phyloP scores from a whole-genome alignment of 2,113 vertebrate species.

The Mohoua ochrocephala region DNA sequence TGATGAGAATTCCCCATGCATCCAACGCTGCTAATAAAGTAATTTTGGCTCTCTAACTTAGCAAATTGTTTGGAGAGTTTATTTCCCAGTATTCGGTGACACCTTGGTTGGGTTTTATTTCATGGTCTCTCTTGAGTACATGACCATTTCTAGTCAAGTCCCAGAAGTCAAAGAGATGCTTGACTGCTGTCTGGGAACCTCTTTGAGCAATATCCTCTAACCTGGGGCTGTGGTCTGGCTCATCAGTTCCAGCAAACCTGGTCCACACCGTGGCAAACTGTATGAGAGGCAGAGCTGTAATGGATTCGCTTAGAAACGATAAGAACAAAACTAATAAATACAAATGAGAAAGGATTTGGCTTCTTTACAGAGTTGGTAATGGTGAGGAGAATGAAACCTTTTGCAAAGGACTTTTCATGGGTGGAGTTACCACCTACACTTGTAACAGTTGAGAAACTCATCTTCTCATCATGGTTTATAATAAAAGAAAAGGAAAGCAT shows the following conservation, averaged over 20 bases:
- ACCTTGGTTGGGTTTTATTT: not conserved
- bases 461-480: not conserved
- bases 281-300: not conserved
- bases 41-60: not conserved
- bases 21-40: not conserved
- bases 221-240: not conserved
- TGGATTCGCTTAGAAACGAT: accelerated
- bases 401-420: not conserved
- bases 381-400: not conserved
- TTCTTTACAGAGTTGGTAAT: not conserved
- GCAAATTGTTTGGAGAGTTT: not conserved
- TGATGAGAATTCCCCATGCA: not conserved
- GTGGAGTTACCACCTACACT: not conserved
- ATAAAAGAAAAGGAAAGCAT: not conserved
- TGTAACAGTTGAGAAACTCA: not conserved
- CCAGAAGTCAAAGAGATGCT: not conserved
- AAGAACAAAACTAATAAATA: not conserved
- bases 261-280: not conserved
- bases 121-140: not conserved
- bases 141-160: not conserved
- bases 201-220: not conserved
- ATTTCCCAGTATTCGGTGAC: not conserved
- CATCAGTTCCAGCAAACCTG: not conserved
- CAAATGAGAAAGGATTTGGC: not conserved
- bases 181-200: not conserved